phyloP scores from a whole-genome alignment of 2,797 vertebrate species.

The Huso huso region DNA sequence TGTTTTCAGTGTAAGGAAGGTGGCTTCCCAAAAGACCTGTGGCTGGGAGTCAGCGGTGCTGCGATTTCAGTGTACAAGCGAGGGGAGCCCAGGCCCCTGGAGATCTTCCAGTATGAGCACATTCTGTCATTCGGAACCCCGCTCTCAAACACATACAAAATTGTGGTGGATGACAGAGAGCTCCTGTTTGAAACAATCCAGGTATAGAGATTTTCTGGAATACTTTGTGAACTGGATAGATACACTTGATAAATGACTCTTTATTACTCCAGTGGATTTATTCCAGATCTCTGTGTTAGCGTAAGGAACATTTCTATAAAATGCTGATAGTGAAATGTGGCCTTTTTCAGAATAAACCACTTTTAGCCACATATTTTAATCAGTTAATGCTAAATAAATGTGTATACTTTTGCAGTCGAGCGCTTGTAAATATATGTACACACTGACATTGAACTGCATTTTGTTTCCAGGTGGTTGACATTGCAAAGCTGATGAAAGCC shows the following conservation, averaged over 20 bases:
- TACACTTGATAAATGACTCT: too few relatives aligned
- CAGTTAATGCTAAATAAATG: slow-evolving; percentile 3
- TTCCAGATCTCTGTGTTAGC: not conserved
- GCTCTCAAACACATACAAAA: slow-evolving; percentile 82
- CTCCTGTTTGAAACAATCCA: slow-evolving; percentile 83
- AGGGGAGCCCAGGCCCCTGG: slow-evolving; percentile 79
- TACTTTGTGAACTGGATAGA: too few relatives aligned
- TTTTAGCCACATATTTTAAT: not conserved
- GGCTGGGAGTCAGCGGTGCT: slow-evolving; percentile 85
- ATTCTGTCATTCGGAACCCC: slow-evolving; percentile 93
- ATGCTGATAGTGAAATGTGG: not conserved
- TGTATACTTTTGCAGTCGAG: too few relatives aligned
- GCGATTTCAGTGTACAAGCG: slow-evolving; percentile 90
- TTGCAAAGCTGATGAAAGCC: slow-evolving; percentile 97
- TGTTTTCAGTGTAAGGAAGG: slow-evolving; percentile 73
- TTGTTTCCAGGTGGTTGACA: slow-evolving; percentile 81
- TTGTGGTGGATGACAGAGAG: slow-evolving; percentile 84
- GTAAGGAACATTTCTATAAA: too few relatives aligned
- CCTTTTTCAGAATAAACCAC: not conserved
- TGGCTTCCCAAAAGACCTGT: slow-evolving; percentile 80
- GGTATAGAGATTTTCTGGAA: slow-evolving; percentile 50
- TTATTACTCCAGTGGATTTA: too few relatives aligned
- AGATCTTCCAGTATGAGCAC: slow-evolving; percentile 87
- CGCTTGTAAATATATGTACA: too few relatives aligned
- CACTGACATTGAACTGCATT: not conserved